Evolutionary conservation across 1,140 invertebrate genomes (phyloP).

Genomic region (Teleogryllus occipitalis): DNA sequence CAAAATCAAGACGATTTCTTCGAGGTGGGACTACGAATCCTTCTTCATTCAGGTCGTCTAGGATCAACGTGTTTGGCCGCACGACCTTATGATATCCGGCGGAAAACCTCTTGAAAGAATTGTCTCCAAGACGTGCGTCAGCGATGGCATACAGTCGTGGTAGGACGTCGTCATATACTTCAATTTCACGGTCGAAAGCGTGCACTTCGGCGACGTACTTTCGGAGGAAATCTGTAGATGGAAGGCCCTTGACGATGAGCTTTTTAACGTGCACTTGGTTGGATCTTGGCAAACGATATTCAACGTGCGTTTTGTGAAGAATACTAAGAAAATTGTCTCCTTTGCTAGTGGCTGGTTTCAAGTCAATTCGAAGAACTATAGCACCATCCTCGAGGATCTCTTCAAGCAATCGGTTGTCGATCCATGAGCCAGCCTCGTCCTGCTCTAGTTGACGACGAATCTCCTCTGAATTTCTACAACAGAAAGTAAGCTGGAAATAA

Average conservation of each 20-base stretch:
- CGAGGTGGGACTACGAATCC: neutral
- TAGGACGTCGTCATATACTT: neutral
- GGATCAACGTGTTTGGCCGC: constrained; percentile 37
- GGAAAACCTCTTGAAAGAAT: constrained; percentile 17
- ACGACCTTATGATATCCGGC: neutral
- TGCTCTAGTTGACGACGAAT: neutral
- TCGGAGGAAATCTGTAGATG: neutral
- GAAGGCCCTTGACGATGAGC: constrained; percentile 10
- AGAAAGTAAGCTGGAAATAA: neutral
- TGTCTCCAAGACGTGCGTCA: neutral
- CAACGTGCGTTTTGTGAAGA: constrained; percentile 6
- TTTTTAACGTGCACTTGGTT: neutral
- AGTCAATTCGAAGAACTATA: neutral
- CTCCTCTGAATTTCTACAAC: neutral
- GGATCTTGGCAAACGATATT: neutral
- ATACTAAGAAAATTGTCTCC: constrained; percentile 21
- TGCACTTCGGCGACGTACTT: neutral
- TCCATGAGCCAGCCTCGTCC: neutral
- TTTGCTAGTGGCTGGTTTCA: constrained; percentile 9
- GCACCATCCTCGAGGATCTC: neutral
- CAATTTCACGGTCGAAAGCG: neutral
- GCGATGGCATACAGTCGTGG: neutral
- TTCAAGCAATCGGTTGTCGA: neutral
- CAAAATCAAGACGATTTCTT: neutral
- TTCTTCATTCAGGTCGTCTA: constrained; percentile 29